Evolutionary conservation across 2,797 vertebrate genomes (phyloP).

Genomic region (Discoglossus pictus): DNA sequence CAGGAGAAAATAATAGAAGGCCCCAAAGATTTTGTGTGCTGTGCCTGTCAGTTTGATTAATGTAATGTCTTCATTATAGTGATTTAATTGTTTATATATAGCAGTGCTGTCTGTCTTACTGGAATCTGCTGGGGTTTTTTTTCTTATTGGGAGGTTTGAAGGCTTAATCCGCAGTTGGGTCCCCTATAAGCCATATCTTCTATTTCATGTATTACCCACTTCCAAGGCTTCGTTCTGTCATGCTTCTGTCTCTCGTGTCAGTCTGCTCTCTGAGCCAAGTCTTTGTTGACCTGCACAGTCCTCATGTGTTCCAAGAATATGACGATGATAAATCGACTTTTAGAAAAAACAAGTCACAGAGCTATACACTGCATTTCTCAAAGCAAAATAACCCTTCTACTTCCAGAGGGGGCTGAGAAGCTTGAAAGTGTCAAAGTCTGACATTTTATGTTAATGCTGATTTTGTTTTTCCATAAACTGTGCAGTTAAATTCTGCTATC

Average conservation of each 20-base stretch:
- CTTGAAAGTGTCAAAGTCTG: constrained; percentile 2
- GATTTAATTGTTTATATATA: constrained; percentile 44
- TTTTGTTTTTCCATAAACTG: neutral
- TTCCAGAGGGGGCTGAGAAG: neutral
- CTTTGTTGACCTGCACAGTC: constrained; percentile 15
- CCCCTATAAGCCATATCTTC: constrained; percentile 19
- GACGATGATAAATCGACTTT: constrained; percentile 27
- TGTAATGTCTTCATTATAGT: constrained; percentile 21
- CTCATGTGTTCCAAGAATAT: constrained; percentile 2
- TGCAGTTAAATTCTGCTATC: constrained; percentile 10
- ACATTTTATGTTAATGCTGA: neutral
- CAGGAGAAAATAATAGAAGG: too few relatives aligned
- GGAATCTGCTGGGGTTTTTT: constrained; percentile 40
- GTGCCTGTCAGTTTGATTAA: constrained; percentile 29
- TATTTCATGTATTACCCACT: constrained; percentile 29
- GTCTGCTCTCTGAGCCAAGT: constrained; percentile 21
- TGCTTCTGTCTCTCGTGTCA: too few relatives aligned
- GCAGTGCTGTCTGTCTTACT: constrained; percentile 27
- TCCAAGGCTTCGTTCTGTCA: too few relatives aligned
- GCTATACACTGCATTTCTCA: constrained; percentile 13
- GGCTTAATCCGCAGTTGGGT: constrained; percentile 24
- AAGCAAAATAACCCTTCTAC: too few relatives aligned
- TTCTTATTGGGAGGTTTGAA: constrained; percentile 24
- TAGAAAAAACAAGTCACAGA: constrained; percentile 11
- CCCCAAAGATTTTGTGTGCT: constrained; percentile 12